phyloP scores from a whole-genome alignment of 2,113 vertebrate species.

The Hylia prasina region DNA sequence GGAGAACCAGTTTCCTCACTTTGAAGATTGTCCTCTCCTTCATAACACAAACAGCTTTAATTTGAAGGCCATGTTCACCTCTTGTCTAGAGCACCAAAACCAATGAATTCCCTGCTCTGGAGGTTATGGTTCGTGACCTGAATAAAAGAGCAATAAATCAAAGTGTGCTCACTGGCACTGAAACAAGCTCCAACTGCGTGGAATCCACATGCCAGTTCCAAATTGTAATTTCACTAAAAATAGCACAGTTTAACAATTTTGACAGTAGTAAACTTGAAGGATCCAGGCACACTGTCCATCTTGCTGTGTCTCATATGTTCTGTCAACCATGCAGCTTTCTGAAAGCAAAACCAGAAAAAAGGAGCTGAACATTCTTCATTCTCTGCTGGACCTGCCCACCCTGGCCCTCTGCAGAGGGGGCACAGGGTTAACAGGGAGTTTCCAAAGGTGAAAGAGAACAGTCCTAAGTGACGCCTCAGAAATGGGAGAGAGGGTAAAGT shows the following conservation, averaged over 20 bases:
- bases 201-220: slow-evolving; percentile 33
- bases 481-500: neutral
- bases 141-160: slow-evolving; percentile 65
- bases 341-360: neutral
- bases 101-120: neutral
- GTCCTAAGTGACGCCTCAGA: neutral
- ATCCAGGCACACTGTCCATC: slow-evolving; percentile 12
- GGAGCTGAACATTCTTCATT: neutral
- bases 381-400: neutral
- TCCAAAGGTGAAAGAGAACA: neutral
- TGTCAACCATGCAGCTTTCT: neutral
- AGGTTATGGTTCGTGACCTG: slow-evolving; percentile 47
- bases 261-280: slow-evolving; percentile 44
- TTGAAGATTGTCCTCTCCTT: neutral
- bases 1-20: neutral
- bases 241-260: slow-evolving; percentile 30
- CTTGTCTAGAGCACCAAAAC: neutral
- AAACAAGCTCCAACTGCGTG: slow-evolving; percentile 27
- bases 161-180: slow-evolving; percentile 27
- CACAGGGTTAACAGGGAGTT: neutral
- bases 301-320: slow-evolving; percentile 15
- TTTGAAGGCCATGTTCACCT: slow-evolving; percentile 16
- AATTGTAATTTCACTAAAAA: slow-evolving; percentile 58
- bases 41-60: slow-evolving; percentile 4
- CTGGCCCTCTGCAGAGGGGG: neutral